Base-by-base conservation (phyloP, 2,113 vertebrate genomes). In the Apteryx mantelli region DNA sequence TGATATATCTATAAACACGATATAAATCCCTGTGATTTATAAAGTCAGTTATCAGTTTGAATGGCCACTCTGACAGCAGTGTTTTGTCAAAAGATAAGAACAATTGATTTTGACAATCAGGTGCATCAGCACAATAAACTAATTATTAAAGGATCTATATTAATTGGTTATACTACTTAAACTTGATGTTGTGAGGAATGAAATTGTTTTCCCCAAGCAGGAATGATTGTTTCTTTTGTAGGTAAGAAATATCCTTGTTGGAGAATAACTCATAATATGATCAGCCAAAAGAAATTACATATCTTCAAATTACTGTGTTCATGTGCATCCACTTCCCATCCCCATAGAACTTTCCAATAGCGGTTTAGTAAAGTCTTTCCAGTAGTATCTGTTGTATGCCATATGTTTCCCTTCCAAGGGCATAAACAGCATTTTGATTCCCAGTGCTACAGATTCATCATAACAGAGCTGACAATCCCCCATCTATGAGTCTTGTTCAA, bases 71-170 rank as follows among this genome's bases (percentile, higher is more conserved):
- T 74, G 64, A 78, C 58, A 96, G 34, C 42, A 52, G 32, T 64
- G 73, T 75, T 94, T 90, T 95, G 94, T 93, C 3, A 4, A 92
- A 96, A 95, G 46, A 58, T 66, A 88, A 86, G 82, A 96, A 52
- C 64, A 93, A 97, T 94, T 96, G 93, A 97, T 97, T 94, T 84
- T 71, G 86, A 96, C 88, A 93, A 94, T 90, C 55, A 94, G 76
- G 65, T 92, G 86, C 64, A 93, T 91, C 88, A 96, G 90, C 92
- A 93, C 80, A 94, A 96, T 82, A 73, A 96, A 74, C 73, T 94
- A 94, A 96, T 94, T 93, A 93, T 92, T 93, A 94, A 90, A 83
- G 71, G 86, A 95, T 96, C 92, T 78, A 93, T 96, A 92, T 84
- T 94, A 86, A 88, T 92, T 82, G 88, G 69, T 42, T 91, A 48